Percentiles rank a stretch among this genome's conserved stretches.
These are phyloP conservation scores for Geophilus truncorum DNA, from an alignment of 2,888 invertebrate genomes.

Conservation along the genomic window DNA sequence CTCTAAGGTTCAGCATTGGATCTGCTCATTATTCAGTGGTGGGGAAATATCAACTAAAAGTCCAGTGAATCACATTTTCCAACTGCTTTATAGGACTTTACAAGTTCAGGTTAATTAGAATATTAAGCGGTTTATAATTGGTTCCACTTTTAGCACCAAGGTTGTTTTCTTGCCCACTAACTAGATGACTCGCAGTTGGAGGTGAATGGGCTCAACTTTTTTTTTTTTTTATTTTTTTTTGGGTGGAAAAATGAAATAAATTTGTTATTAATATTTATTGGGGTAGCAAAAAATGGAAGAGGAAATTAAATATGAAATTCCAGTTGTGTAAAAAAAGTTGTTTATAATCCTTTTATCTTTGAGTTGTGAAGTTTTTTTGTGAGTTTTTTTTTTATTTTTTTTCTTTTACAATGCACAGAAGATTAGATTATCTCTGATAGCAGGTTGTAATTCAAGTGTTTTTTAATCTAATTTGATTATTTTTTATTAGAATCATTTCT, in stretches of 20 bases:
- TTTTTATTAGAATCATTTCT: no score
- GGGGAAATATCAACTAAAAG: background rate
- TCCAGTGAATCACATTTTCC: background rate
- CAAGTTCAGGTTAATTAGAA: background rate
- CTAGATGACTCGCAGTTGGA: background rate
- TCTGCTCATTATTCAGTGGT: background rate
- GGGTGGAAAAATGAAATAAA: background rate
- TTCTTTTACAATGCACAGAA: background rate
- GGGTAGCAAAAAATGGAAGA: background rate
- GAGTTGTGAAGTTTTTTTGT: no score
- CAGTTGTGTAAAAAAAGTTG: no score
- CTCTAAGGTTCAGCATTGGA: background rate
- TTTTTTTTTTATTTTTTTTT: no score
- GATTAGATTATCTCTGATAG: background rate
- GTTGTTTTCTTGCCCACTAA: background rate
- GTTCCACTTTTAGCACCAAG: background rate
- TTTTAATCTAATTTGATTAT: no score
- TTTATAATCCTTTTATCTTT: no score
- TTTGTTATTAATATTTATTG: background rate
- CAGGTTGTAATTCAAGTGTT: no score
- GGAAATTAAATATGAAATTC: background rate
- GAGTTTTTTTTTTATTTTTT: background rate
- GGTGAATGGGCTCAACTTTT: background rate
- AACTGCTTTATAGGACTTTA: background rate
- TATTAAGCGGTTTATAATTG: background rate